Evolutionary conservation across 2,113 vertebrate species (phyloP).

Genomic region (Malurus cyaneus): DNA sequence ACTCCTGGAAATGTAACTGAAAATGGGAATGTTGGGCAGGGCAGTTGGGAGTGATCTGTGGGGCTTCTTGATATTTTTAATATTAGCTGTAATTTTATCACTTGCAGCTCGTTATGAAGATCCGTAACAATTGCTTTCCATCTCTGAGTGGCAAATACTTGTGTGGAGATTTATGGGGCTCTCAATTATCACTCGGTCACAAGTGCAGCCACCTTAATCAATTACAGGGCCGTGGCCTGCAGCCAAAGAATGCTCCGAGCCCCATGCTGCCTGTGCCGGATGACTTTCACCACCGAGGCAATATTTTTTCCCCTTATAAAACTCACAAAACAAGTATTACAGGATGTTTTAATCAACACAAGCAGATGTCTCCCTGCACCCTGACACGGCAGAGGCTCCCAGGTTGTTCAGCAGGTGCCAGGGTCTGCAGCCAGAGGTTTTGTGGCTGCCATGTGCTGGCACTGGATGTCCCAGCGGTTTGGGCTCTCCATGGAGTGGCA

Average conservation of each 20-base stretch:
- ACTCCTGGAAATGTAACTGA: not conserved
- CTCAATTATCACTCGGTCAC: constrained; percentile 27
- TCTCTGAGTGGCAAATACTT: not conserved
- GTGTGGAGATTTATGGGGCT: constrained; percentile 37
- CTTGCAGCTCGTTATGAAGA: accelerated
- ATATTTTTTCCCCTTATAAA: not conserved
- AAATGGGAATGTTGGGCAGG: not conserved
- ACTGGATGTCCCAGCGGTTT: not conserved
- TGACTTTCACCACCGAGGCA: not conserved
- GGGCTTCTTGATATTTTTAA: not conserved
- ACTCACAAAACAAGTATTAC: not conserved
- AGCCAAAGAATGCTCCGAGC: constrained; percentile 9
- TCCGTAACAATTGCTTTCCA: not conserved
- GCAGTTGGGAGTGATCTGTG: not conserved
- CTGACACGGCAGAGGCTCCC: accelerated
- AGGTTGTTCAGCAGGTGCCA: not conserved
- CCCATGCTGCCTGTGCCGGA: not conserved
- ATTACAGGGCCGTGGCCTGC: not conserved
- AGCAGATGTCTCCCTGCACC: not conserved
- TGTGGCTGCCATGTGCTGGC: not conserved
- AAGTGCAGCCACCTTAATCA: constrained; percentile 41
- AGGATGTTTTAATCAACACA: not conserved
- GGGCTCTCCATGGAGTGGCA: not conserved
- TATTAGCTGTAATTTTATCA: not conserved
- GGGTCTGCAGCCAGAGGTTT: not conserved